A percentile compares a stretch with the other conserved stretches of the same genome.
Evolutionary conservation across 2,113 vertebrate genomes (phyloP).

Genomic region (Polyodon spathula): DNA sequence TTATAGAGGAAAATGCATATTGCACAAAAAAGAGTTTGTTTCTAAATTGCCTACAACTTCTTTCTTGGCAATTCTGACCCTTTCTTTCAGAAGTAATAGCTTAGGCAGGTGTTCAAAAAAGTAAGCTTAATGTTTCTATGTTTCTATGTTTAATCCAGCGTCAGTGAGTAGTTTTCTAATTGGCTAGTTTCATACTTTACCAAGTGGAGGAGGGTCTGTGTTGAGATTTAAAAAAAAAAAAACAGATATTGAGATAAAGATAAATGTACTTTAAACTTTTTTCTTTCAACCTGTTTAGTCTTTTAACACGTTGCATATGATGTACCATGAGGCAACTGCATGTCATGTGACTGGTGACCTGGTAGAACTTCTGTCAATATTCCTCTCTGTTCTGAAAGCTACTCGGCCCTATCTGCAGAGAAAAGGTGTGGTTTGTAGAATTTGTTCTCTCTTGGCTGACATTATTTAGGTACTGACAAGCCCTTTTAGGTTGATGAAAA

Average conservation of each 20-base stretch:
- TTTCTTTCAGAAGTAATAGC: no score
- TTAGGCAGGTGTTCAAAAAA: no score
- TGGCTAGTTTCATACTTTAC: no score
- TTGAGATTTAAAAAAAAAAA: no score
- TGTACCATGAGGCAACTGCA: constrained; percentile 98
- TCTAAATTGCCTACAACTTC: no score
- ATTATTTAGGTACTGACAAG: constrained; percentile 12
- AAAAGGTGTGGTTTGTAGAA: constrained; percentile 67
- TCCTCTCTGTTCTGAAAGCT: constrained; percentile 90
- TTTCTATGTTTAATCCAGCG: no score
- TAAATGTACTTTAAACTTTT: not conserved
- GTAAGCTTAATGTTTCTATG: no score
- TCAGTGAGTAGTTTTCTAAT: not conserved
- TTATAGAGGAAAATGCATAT: no score
- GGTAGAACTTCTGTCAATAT: constrained; percentile 95
- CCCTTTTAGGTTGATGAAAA: constrained; percentile 8
- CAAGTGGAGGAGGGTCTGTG: no score
- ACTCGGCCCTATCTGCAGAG: constrained; percentile 90
- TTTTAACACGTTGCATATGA: constrained; percentile 98
- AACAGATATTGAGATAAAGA: not conserved
- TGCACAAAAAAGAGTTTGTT: no score
- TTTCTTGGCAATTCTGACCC: no score
- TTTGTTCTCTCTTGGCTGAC: not conserved
- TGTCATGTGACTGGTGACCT: constrained; percentile 97
- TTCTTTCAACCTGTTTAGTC: constrained; percentile 52